Percentiles rank a stretch among this genome's conserved stretches.
phyloP scores from a whole-genome alignment of 2,888 invertebrate genomes.

The Deroplatys truncata region DNA sequence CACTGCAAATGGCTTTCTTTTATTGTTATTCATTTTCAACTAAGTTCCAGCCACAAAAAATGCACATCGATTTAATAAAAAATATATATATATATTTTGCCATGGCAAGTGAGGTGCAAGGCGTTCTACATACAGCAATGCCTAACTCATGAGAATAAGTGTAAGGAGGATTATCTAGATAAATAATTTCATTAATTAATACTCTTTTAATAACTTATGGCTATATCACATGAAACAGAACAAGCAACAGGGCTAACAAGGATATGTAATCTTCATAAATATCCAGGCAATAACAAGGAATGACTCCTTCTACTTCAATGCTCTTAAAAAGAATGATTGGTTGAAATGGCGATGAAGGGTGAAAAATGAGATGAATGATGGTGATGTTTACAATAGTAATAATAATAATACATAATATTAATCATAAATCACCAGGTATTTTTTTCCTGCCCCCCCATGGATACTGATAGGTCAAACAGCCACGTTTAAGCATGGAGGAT shows the following conservation, averaged over 20 bases:
- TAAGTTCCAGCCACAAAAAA: background rate
- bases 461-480: constrained; percentile 18
- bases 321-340: background rate
- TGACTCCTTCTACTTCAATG: constrained; percentile 20
- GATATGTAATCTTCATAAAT: constrained; percentile 32
- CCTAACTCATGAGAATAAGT: constrained; percentile 18
- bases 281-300: constrained; percentile 31
- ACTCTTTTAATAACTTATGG: constrained; percentile 33
- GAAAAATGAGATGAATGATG: background rate
- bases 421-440: constrained; percentile 9
- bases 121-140: constrained; percentile 11
- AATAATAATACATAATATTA: constrained; percentile 18
- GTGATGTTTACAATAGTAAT: constrained; percentile 13
- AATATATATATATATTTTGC: background rate
- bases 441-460: constrained; percentile 19
- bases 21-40: background rate
- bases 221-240: constrained; percentile 35
- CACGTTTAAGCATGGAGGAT: constrained; percentile 21
- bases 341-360: background rate
- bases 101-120: constrained; percentile 5
- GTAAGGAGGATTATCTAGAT: constrained; percentile 14
- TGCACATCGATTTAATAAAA: background rate
- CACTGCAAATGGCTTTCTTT: background rate
- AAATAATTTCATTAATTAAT: constrained; percentile 24
- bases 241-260: constrained; percentile 34